Percentiles rank a stretch among this genome's conserved stretches.
phyloP scores from a whole-genome alignment of 2,888 invertebrate species.

The Rutpela maculata region DNA sequence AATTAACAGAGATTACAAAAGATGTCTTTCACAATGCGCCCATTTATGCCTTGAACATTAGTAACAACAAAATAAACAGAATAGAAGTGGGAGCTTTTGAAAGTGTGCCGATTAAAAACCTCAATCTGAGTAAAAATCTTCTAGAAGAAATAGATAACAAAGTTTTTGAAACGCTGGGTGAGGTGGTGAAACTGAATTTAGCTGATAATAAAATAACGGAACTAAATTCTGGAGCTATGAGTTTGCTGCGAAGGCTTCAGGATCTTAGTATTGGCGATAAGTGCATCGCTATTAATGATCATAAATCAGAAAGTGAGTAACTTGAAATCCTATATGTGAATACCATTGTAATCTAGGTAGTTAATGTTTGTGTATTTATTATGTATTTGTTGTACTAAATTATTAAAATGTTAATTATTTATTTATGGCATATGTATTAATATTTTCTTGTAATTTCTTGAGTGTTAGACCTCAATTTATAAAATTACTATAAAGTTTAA shows the following conservation, averaged over 20 bases:
- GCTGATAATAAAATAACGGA: neutral
- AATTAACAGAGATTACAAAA: conserved; percentile 12
- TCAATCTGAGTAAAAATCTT: neutral
- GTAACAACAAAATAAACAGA: conserved; percentile 1
- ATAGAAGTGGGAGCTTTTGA: conserved; percentile 19
- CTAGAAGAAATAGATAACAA: neutral
- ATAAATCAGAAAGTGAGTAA: too few relatives aligned
- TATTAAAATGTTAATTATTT: too few relatives aligned
- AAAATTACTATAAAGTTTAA: too few relatives aligned
- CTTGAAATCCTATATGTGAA: too few relatives aligned
- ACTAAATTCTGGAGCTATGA: neutral
- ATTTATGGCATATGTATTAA: too few relatives aligned
- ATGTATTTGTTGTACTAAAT: too few relatives aligned
- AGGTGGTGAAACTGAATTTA: neutral
- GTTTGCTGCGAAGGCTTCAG: neutral
- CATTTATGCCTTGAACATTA: neutral
- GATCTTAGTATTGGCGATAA: conserved; percentile 1
- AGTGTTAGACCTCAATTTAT: too few relatives aligned
- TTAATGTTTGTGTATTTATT: too few relatives aligned
- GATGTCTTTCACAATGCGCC: neutral
- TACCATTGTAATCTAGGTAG: too few relatives aligned
- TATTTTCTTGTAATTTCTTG: too few relatives aligned
- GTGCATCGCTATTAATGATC: too few relatives aligned
- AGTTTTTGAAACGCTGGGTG: conserved; percentile 7
- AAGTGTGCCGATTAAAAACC: too few relatives aligned